Evolutionary conservation across 2,888 invertebrate genomes (phyloP).

Genomic region (Cataglyphis cursor): DNA sequence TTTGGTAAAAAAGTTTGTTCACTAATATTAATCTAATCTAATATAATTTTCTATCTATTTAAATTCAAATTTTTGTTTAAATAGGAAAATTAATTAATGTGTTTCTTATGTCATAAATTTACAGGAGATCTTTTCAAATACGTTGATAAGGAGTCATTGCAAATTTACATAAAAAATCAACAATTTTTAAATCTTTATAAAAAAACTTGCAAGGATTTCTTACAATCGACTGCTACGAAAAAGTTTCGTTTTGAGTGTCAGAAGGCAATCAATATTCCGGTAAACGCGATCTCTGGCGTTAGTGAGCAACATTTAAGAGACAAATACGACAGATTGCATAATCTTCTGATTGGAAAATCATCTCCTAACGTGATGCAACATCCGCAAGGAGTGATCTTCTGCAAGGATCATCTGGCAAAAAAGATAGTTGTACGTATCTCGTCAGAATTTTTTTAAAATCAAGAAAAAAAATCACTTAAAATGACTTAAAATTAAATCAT

Average conservation of each 20-base stretch:
- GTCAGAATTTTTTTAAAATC: neutral
- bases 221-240: slow-evolving; percentile 89
- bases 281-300: slow-evolving; percentile 94
- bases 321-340: slow-evolving; percentile 92
- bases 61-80: slow-evolving; percentile 5
- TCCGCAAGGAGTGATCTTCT: slow-evolving; percentile 91
- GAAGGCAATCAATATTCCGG: slow-evolving; percentile 95
- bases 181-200: slow-evolving; percentile 89
- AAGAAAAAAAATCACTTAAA: slow-evolving; percentile 2
- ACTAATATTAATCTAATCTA: neutral
- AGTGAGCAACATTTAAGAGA: slow-evolving; percentile 91
- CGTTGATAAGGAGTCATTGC: slow-evolving; percentile 86
- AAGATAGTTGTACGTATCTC: slow-evolving; percentile 90
- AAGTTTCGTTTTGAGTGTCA: slow-evolving; percentile 94
- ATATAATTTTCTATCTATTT: neutral
- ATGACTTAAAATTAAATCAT: neutral
- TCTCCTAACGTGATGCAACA: slow-evolving; percentile 90
- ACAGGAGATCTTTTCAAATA: slow-evolving; percentile 57
- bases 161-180: slow-evolving; percentile 88
- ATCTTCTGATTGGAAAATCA: slow-evolving; percentile 91
- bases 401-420: slow-evolving; percentile 90
- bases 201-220: slow-evolving; percentile 89
- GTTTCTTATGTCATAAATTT: slow-evolving; percentile 55
- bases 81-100: neutral
- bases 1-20: neutral